Conservation (phyloP, 2,888 invertebrate species). For the Cordilura impudica region DNA sequence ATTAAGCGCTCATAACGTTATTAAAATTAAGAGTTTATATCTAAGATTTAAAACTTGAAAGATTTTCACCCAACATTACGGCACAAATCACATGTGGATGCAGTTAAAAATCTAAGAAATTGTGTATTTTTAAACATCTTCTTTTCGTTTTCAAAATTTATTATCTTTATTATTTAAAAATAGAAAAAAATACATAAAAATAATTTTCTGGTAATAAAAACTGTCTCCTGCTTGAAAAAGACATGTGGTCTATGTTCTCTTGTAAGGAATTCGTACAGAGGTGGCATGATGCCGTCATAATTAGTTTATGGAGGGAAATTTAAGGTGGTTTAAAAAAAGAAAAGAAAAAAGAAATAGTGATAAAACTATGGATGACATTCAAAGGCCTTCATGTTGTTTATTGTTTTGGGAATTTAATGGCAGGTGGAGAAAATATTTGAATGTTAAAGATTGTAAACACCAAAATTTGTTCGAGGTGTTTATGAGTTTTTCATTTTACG, state of each 20-base stretch:
- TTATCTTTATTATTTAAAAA: slow-evolving; percentile 10
- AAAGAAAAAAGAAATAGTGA: no score
- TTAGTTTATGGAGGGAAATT: slow-evolving; percentile 21
- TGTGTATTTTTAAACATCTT: no score
- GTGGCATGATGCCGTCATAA: slow-evolving; percentile 20
- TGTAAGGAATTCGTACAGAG: not conserved
- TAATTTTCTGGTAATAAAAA: slow-evolving; percentile 20
- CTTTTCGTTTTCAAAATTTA: not conserved
- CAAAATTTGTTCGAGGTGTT: not conserved
- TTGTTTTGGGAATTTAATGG: slow-evolving; percentile 6
- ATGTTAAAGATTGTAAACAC: not conserved
- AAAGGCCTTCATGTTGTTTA: not conserved
- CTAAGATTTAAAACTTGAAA: no score
- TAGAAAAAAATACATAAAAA: slow-evolving; percentile 25
- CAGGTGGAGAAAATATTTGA: slow-evolving; percentile 19
- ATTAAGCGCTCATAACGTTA: no score
- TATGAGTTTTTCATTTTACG: not conserved
- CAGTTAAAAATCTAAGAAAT: no score
- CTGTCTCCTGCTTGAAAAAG: slow-evolving; percentile 10
- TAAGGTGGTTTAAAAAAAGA: slow-evolving; percentile 13
- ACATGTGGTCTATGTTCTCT: slow-evolving; percentile 18
- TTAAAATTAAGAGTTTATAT: no score
- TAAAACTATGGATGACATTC: not conserved
- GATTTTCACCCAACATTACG: no score
- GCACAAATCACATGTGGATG: no score